phyloP scores from a whole-genome alignment of 2,113 vertebrate genomes.

The Engystomops pustulosus region DNA sequence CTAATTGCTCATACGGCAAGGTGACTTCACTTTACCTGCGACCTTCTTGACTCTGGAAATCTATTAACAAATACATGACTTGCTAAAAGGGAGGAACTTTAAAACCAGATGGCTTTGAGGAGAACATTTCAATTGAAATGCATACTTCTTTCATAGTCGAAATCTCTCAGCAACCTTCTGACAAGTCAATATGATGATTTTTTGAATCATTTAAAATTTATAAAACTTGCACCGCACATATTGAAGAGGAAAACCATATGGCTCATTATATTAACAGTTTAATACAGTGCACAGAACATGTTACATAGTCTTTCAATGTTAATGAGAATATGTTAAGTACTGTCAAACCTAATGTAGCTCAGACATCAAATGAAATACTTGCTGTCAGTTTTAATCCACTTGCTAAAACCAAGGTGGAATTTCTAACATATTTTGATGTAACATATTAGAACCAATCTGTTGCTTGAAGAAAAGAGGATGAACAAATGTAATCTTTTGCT shows the following conservation, averaged over 20 bases:
- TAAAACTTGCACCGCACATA: slow-evolving; percentile 31
- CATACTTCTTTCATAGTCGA: slow-evolving; percentile 27
- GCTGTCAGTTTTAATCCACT: slow-evolving; percentile 9
- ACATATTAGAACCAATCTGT: background rate
- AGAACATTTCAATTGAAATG: slow-evolving; percentile 45
- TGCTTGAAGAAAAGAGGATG: background rate
- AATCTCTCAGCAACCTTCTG: slow-evolving; percentile 41
- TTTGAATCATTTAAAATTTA: slow-evolving; percentile 50
- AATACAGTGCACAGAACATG: slow-evolving; percentile 4
- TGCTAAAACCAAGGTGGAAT: background rate
- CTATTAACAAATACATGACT: slow-evolving; percentile 72
- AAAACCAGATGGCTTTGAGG: slow-evolving; percentile 62
- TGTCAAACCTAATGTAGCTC: slow-evolving; percentile 25
- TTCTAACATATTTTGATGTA: background rate
- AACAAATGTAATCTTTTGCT: background rate
- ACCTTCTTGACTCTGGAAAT: slow-evolving; percentile 71
- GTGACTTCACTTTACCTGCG: slow-evolving; percentile 69
- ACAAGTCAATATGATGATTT: slow-evolving; percentile 49
- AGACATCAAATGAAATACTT: slow-evolving; percentile 18
- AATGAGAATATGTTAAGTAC: slow-evolving; percentile 29
- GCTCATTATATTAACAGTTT: slow-evolving; percentile 51
- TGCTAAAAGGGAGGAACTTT: slow-evolving; percentile 69
- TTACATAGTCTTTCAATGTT: slow-evolving; percentile 17
- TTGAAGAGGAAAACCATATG: slow-evolving; percentile 48
- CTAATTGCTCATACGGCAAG: slow-evolving; percentile 71